phyloP scores from a whole-genome alignment of 1,140 invertebrate species.

The Adelges cooleyi region DNA sequence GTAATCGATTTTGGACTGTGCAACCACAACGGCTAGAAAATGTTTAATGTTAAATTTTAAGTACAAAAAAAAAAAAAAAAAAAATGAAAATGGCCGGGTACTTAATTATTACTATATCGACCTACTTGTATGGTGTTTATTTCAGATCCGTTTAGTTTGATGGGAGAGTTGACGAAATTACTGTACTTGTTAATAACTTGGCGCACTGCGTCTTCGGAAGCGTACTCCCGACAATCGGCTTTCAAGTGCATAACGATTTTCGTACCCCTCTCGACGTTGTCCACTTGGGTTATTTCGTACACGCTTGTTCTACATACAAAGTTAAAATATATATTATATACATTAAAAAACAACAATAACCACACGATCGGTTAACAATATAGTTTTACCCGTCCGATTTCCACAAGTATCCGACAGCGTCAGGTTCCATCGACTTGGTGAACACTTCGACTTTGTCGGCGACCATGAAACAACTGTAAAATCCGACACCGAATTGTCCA shows the following conservation, averaged over 20 bases:
- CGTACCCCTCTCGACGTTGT: conserved; percentile 74
- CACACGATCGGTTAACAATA: background rate
- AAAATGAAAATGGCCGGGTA: conserved; percentile 21
- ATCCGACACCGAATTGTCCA: conserved; percentile 96
- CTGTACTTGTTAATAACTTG: conserved; percentile 90
- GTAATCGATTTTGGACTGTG: conserved; percentile 80
- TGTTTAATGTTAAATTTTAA: conserved; percentile 12
- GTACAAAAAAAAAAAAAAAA: too few relatives aligned
- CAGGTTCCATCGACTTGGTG: conserved; percentile 53
- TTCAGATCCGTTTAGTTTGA: conserved; percentile 78
- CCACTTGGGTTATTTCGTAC: conserved; percentile 78
- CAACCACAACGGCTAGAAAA: conserved; percentile 77
- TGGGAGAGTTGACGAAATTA: conserved; percentile 89
- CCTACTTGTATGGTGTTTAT: conserved; percentile 71
- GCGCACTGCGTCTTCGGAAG: conserved; percentile 72
- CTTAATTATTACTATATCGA: conserved; percentile 31
- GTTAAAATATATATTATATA: too few relatives aligned
- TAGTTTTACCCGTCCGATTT: conserved; percentile 67
- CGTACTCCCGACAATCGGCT: conserved; percentile 72
- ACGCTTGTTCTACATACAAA: conserved; percentile 56
- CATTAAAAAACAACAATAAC: too few relatives aligned
- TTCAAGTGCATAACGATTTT: conserved; percentile 88
- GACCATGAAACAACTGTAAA: conserved; percentile 96
- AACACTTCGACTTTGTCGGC: conserved; percentile 87
- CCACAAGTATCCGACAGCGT: conserved; percentile 67